A percentile compares a stretch with the other conserved stretches of the same genome.
phyloP scores from a whole-genome alignment of 2,113 vertebrate genomes.

The Bubalus kerabau region DNA sequence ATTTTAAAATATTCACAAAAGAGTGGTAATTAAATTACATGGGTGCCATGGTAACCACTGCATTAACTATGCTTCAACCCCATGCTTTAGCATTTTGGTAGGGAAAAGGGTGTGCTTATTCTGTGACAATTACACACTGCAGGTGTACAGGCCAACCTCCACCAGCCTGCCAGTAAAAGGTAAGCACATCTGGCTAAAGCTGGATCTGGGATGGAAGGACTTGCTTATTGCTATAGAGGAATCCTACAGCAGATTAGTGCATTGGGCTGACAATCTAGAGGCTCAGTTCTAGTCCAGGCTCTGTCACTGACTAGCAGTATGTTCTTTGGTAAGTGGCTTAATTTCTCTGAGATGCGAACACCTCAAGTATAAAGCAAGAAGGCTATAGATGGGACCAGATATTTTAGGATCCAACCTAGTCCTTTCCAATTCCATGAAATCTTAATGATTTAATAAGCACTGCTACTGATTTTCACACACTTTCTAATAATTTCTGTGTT shows the following conservation, averaged over 20 bases:
- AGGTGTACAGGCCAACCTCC: neutral
- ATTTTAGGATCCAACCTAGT: neutral
- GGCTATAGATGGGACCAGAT: neutral
- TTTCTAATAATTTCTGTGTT: neutral
- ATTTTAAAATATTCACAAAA: slow-evolving; percentile 73
- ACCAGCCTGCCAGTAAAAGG: neutral
- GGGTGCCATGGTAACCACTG: slow-evolving; percentile 59
- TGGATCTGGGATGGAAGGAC: neutral
- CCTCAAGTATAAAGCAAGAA: neutral
- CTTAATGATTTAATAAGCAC: neutral
- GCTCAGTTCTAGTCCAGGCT: neutral
- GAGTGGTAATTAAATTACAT: slow-evolving; percentile 70
- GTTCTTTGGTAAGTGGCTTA: neutral
- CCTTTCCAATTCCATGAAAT: neutral
- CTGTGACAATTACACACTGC: slow-evolving; percentile 32
- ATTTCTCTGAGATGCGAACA: neutral
- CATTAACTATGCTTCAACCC: slow-evolving; percentile 51
- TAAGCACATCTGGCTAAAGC: neutral
- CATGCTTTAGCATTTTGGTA: slow-evolving; percentile 17
- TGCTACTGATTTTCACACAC: neutral
- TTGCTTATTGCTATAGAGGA: neutral
- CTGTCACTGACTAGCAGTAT: neutral
- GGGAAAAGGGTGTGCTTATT: slow-evolving; percentile 36
- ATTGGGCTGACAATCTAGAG: neutral
- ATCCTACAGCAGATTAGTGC: rapidly evolving